Evolutionary conservation across 2,888 invertebrate species (phyloP).

Genomic region (Meganola albula): DNA sequence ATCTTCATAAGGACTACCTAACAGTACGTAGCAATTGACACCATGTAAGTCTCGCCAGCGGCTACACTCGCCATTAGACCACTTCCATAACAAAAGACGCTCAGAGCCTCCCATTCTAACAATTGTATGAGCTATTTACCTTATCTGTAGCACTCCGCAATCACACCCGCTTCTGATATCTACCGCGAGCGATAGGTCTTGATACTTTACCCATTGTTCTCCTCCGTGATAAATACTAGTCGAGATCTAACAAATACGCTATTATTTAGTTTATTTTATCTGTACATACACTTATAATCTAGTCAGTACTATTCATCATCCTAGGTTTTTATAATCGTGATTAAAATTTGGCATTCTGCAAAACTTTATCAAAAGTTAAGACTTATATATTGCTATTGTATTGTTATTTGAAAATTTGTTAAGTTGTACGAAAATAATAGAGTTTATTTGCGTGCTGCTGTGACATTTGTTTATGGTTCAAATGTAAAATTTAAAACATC

Average conservation of each 20-base stretch:
- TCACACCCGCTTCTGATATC: constrained; percentile 58
- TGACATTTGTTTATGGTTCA: too few relatives aligned
- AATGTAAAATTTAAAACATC: too few relatives aligned
- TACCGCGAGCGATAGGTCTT: constrained; percentile 33
- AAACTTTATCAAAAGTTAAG: too few relatives aligned
- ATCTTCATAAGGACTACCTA: constrained; percentile 32
- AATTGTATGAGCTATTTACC: constrained; percentile 78
- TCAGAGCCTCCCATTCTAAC: constrained; percentile 65
- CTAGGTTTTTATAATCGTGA: too few relatives aligned
- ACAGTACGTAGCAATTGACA: constrained; percentile 58
- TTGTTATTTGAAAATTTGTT: too few relatives aligned
- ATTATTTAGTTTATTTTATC: constrained; percentile 22
- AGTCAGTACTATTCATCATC: constrained; percentile 17
- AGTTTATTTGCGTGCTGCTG: too few relatives aligned
- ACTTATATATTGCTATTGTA: too few relatives aligned
- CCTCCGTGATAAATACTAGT: constrained; percentile 21
- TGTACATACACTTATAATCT: constrained; percentile 21
- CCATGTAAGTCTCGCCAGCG: constrained; percentile 69
- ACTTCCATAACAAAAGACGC: constrained; percentile 74
- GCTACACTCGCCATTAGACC: constrained; percentile 64
- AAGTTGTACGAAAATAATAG: too few relatives aligned
- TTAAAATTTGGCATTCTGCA: too few relatives aligned
- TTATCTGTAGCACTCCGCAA: constrained; percentile 68
- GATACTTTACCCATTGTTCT: constrained; percentile 37
- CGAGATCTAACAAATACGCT: constrained; percentile 19